A percentile compares a stretch with the other conserved stretches of the same genome.
These are phyloP conservation scores for Phyllostomus hastatus DNA, from an alignment of 2,113 vertebrate species.

Conservation along the genomic window DNA sequence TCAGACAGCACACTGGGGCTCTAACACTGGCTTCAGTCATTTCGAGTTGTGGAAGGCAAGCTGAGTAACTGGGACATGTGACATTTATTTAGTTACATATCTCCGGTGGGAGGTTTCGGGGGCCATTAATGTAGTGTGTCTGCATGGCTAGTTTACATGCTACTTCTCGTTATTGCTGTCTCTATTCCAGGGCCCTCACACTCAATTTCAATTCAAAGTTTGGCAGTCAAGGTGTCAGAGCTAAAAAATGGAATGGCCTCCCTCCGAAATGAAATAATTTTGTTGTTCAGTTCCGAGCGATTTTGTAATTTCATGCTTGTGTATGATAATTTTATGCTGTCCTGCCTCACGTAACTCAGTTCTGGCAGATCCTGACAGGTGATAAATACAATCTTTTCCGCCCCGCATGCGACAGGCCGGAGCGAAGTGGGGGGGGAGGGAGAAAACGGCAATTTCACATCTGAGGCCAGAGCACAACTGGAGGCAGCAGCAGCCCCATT, in stretches of 20 bases:
- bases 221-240: constrained; percentile 91
- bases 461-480: constrained; percentile 80
- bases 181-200: constrained; percentile 83
- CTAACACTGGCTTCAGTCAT: constrained; percentile 53
- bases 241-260: constrained; percentile 93
- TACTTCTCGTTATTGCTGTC: constrained; percentile 84
- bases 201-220: constrained; percentile 89
- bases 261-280: constrained; percentile 96
- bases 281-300: constrained; percentile 99
- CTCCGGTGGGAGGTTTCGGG: constrained; percentile 78
- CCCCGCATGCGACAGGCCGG: constrained; percentile 89
- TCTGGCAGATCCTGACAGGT: constrained; percentile 99
- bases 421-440: constrained; percentile 59
- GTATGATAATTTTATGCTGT: constrained; percentile 99
- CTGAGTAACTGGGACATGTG: constrained; percentile 79
- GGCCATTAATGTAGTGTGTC: constrained; percentile 82
- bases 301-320: constrained; percentile 99
- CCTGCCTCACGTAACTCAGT: constrained; percentile 99
- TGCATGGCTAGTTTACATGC: constrained; percentile 86
- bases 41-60: constrained; percentile 66
- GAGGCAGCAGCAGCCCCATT: constrained; percentile 70
- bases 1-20: not conserved
- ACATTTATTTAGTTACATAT: constrained; percentile 85
- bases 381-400: constrained; percentile 99
- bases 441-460: constrained; percentile 77